These are phyloP conservation scores for Trichomycterus rosablanca DNA, from an alignment of 2,113 vertebrate species.

Conservation along the genomic window DNA sequence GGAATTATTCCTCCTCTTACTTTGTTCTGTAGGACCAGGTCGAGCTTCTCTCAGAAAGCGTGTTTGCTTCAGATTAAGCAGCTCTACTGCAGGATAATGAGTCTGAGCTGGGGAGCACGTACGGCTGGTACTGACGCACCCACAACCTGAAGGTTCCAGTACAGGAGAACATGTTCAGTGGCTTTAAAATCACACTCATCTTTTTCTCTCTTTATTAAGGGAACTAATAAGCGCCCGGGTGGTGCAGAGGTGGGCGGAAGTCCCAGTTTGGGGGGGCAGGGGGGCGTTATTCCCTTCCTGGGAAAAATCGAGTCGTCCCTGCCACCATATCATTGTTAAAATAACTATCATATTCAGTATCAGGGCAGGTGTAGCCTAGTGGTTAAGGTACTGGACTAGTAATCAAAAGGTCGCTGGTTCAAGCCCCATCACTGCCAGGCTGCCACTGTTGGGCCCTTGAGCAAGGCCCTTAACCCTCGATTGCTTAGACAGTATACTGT, in stretches of 20 bases:
- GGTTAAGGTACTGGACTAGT: too few relatives aligned
- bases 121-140: not conserved
- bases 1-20: conserved; percentile 39
- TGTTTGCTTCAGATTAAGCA: conserved; percentile 43
- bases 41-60: conserved; percentile 58
- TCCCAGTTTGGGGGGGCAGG: conserved; percentile 43
- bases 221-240: too few relatives aligned
- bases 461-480: too few relatives aligned
- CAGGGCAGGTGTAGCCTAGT: too few relatives aligned
- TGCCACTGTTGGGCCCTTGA: too few relatives aligned
- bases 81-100: conserved; percentile 1
- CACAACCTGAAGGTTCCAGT: conserved; percentile 54
- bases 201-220: too few relatives aligned
- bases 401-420: too few relatives aligned
- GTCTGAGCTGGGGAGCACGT: conserved; percentile 5
- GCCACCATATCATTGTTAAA: too few relatives aligned
- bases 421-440: too few relatives aligned
- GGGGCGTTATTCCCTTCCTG: conserved; percentile 37
- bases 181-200: conserved; percentile 63
- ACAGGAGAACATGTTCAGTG: conserved; percentile 63
- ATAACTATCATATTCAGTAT: too few relatives aligned
- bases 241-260: conserved; percentile 68
- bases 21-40: conserved; percentile 51
- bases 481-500: too few relatives aligned
- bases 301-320: too few relatives aligned